Evolutionary conservation across 2,113 vertebrate species (phyloP).

Genomic region (Prionailurus viverrinus): DNA sequence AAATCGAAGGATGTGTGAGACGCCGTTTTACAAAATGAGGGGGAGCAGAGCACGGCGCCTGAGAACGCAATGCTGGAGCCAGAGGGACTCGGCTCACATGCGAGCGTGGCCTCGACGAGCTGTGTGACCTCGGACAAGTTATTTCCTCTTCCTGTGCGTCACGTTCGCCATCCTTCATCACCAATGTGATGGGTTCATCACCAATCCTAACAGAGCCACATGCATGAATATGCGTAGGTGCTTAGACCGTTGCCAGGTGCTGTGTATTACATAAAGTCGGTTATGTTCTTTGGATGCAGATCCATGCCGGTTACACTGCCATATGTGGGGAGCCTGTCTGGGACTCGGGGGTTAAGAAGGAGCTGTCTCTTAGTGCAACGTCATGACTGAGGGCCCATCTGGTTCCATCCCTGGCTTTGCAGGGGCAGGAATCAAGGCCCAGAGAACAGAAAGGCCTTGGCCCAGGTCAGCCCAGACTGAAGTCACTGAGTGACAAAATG

Average conservation of each 20-base stretch:
- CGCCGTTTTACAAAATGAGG: not conserved
- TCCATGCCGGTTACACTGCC: too few relatives aligned
- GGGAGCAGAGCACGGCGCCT: rapidly evolving
- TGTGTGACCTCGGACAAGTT: not conserved
- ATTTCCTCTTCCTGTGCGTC: not conserved
- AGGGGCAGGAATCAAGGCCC: not conserved
- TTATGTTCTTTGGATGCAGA: not conserved
- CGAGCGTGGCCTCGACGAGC: not conserved
- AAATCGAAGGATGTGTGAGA: not conserved
- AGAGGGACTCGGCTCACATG: not conserved
- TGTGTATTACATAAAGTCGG: not conserved
- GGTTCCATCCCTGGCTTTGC: not conserved
- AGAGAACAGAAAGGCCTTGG: not conserved
- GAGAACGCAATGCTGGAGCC: not conserved
- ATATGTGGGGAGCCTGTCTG: not conserved
- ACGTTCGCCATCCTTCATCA: not conserved
- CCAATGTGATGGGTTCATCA: too few relatives aligned
- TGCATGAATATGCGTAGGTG: not conserved
- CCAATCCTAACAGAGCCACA: too few relatives aligned
- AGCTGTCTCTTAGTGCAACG: not conserved
- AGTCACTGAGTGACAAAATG: not conserved
- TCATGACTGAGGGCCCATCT: not conserved
- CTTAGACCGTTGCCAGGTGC: not conserved
- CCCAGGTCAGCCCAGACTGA: not conserved
- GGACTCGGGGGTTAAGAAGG: not conserved